Evolutionary conservation across 2,113 vertebrate species (phyloP), one percentile per base, ranked within the genome.

Genomic region (Amphiprion percula): DNA sequence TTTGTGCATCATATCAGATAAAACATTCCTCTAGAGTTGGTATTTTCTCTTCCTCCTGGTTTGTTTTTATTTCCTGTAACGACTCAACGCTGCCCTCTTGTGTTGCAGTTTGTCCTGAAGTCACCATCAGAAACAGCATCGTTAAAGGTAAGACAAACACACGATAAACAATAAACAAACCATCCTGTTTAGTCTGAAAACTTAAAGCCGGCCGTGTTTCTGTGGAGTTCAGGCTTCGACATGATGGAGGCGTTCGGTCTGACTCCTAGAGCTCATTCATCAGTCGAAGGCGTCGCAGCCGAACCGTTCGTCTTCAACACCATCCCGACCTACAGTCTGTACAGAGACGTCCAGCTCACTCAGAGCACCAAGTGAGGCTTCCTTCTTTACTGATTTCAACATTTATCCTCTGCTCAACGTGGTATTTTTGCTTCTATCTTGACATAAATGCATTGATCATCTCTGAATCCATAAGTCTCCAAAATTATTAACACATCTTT

Each of bases 241-340:
- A 96, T 99, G 95, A 98, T 99, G 98, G 95, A 94, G 16, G 95
- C 92, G 2, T 99, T 99, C 33, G 96, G 98, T 74, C 91, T 99
- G 56, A 96, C 95, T 2, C 94, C 88, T 76, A 94, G 84, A 67
- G 95, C 96, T 26, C 96, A 97, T 0, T 93, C 97, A 7, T 96
- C 96, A 0, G 71, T 98, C 54, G 95, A 95, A 4, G 97, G 98
- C 0, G 94, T 98, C 10, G 94, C 96, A 3, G 95, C 96, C 54
- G 96, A 97, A 41, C 94, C 96, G 0, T 97, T 96, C 0, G 58
- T 96, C 0, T 95, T 97, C 81, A 96, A 94, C 0, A 82, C 86
- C 0, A 64, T 95, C 50, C 93, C 94, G 0, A 95, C 94, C 62
- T 98, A 96, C 93, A 97, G 94, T 0, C 83, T 99, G 33, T 96